Evolutionary conservation across 2,797 vertebrate genomes (phyloP), one percentile per base, ranked within the genome.

Genomic region (Muscicapa striata): DNA sequence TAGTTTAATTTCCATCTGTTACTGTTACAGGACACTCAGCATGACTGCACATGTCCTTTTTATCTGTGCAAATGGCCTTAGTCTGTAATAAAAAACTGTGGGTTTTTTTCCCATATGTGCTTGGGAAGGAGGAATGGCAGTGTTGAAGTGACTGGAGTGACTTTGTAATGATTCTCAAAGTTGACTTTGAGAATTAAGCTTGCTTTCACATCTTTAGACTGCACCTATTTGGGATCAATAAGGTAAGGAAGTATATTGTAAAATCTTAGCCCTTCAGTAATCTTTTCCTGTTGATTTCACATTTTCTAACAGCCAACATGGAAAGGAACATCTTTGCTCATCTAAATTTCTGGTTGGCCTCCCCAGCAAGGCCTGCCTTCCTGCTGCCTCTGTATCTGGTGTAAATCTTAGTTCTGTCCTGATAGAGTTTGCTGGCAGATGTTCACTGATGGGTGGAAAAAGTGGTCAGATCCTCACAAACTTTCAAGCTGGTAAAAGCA

Each of bases 21-120:
- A 32, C 63, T 62, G 63, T 54, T 68, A 72, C 36, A 64, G 46
- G 55, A 68, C 20, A 41, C 10, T 61, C 70, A 72, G 49, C 75
- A 87, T 32, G 51, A 46, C 58, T 62, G 27, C 27, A 63, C 32
- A 1, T 22, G 43, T 20, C 32, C 24, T 75, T 61, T 85, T 58
- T 41, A 75, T 54, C 24, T 73, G 12, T n/a, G 51, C 26, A 87
- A 92, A 94, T 58, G 24, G 18, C 22, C 68, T 43, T 51, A 41
- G 17, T 40, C 32, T 68, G 43, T 12, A 62, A 72, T 17, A 52
- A 94, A 77, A 49, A 6, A 3, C 3, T 17, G 51, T 26, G 18
- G 13, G 4, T 1, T 1, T 13, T 75, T 27, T 16, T 1, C 7
- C 24, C 3, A 8, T 59, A 16, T 15, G 9, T 55, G 14, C 40